phyloP scores from a whole-genome alignment of 2,113 vertebrate species.

The Dolichallabes microphthalmus region DNA sequence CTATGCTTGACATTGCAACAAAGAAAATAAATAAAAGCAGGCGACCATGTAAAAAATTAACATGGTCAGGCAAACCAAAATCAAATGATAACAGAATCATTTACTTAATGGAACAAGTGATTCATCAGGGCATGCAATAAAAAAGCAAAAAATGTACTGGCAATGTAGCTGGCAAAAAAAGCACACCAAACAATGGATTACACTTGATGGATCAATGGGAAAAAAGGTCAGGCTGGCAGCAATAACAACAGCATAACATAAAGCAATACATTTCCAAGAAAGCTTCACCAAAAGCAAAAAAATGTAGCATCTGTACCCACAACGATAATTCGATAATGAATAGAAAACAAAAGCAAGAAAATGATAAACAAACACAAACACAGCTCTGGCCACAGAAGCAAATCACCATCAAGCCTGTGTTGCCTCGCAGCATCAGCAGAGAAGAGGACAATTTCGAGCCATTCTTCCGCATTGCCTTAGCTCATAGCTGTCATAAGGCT shows the following conservation, averaged over 20 bases:
- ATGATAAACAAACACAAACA: conserved; percentile 62
- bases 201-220: conserved; percentile 60
- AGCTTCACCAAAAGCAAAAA: conserved; percentile 60
- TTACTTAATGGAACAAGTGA: conserved; percentile 64
- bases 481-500: conserved; percentile 46
- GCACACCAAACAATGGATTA: conserved; percentile 72
- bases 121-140: conserved; percentile 63
- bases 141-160: conserved; percentile 61
- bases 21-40: not conserved
- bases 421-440: conserved; percentile 78
- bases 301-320: conserved; percentile 69
- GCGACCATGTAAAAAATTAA: not conserved
- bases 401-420: conserved; percentile 77
- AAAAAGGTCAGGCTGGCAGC: conserved; percentile 75
- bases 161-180: conserved; percentile 87
- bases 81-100: conserved; percentile 38
- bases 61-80: conserved; percentile 11
- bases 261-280: conserved; percentile 58
- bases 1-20: conserved; percentile 46
- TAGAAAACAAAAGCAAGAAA: conserved; percentile 51
- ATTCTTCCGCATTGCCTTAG: conserved; percentile 66
- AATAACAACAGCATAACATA: conserved; percentile 69
- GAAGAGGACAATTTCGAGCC: conserved; percentile 65
- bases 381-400: conserved; percentile 62
- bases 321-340: conserved; percentile 59